Conservation (phyloP, 2,113 vertebrate species). For the Trichomycterus rosablanca region DNA sequence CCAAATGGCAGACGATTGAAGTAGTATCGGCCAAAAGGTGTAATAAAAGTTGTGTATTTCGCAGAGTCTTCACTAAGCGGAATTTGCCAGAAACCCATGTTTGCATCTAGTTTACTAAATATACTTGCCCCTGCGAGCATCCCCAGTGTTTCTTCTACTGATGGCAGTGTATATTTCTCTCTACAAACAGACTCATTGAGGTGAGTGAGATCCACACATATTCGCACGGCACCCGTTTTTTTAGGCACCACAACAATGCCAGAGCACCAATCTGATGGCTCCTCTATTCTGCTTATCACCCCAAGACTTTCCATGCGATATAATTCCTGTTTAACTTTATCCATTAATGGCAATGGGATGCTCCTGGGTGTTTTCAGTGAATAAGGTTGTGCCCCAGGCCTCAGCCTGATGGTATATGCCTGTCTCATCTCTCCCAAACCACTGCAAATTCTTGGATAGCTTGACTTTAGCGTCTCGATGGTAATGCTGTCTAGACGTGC, state of each 20-base stretch:
- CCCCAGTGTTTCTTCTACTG: slow-evolving; percentile 31
- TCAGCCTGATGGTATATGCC: slow-evolving; percentile 6
- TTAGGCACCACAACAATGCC: slow-evolving; percentile 27
- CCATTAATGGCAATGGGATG: slow-evolving; percentile 3
- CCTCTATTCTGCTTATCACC: too few species aligned
- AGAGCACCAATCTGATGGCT: slow-evolving; percentile 26
- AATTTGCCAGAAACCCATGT: slow-evolving; percentile 5
- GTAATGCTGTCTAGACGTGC: background rate
- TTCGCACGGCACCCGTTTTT: background rate
- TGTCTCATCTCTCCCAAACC: background rate
- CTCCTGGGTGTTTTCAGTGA: background rate
- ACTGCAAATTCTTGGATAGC: slow-evolving; percentile 1
- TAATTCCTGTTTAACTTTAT: slow-evolving; percentile 16
- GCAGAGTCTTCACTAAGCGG: background rate
- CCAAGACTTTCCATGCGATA: slow-evolving; percentile 26
- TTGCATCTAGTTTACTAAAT: slow-evolving; percentile 40
- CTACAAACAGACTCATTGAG: slow-evolving; percentile 25
- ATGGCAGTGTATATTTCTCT: slow-evolving; percentile 25
- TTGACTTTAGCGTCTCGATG: background rate
- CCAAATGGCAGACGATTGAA: background rate
- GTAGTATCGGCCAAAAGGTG: background rate
- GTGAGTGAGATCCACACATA: slow-evolving; percentile 37
- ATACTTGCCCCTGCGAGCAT: slow-evolving; percentile 4
- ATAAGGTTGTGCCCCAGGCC: slow-evolving; percentile 2
- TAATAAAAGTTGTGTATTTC: slow-evolving; percentile 1